These are phyloP conservation scores for Aricia agestis DNA, from an alignment of 1,140 invertebrate genomes.

Conservation along the genomic window DNA sequence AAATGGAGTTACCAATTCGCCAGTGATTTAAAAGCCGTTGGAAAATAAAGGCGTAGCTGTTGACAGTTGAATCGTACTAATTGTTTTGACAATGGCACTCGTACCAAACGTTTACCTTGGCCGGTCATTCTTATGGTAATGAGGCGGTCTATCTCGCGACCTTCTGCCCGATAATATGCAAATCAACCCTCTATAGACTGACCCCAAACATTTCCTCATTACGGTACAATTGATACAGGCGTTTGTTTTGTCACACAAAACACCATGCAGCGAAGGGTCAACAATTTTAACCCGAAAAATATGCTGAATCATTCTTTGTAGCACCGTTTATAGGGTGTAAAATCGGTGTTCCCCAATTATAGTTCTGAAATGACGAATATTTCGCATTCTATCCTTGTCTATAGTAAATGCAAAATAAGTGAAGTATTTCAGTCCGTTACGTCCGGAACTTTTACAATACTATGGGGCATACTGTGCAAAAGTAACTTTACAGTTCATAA, in stretches of 20 bases:
- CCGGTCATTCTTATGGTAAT: constrained; percentile 68
- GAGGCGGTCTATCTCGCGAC: constrained; percentile 54
- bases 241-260: neutral
- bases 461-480: neutral
- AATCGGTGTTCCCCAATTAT: neutral
- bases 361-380: neutral
- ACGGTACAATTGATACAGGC: constrained; percentile 25
- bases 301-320: neutral
- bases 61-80: neutral
- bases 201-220: constrained; percentile 62
- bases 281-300: neutral
- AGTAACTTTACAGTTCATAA: neutral
- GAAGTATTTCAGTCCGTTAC: neutral
- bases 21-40: neutral
- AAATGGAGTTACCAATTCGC: neutral
- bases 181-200: constrained; percentile 56
- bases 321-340: too few relatives aligned
- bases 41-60: neutral
- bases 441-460: neutral
- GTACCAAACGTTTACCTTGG: constrained; percentile 49
- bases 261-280: neutral
- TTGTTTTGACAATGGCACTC: constrained; percentile 6
- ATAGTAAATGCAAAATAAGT: neutral
- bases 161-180: constrained; percentile 69
- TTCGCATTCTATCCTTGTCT: neutral